These are phyloP conservation scores for Aradus depressus DNA, from an alignment of 2,888 invertebrate species.

Conservation along the genomic window DNA sequence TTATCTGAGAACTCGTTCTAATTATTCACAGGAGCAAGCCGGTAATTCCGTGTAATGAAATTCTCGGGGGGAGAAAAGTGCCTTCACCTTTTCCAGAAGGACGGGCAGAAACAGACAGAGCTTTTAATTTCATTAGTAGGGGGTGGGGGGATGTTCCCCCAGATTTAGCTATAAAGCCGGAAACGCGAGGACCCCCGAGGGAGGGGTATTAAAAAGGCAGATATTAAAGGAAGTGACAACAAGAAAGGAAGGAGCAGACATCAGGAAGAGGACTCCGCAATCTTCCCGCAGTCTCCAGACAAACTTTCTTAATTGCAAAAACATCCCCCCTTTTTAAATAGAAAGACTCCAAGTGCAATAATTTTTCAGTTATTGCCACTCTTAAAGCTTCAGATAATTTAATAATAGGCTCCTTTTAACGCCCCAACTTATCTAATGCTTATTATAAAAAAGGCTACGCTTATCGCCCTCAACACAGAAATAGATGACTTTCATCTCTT, in stretches of 20 bases:
- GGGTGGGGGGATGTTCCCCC: constrained; percentile 18
- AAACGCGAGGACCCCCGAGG: constrained; percentile 24
- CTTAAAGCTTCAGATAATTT: constrained; percentile 15
- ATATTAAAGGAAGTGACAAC: constrained; percentile 28
- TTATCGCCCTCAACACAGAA: too few relatives aligned
- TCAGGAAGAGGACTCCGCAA: too few relatives aligned
- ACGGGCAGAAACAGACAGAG: constrained; percentile 27
- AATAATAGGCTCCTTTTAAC: constrained; percentile 13
- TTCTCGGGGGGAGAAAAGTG: constrained; percentile 11
- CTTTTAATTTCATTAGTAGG: constrained; percentile 26
- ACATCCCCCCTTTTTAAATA: constrained; percentile 19
- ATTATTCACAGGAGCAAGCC: constrained; percentile 14
- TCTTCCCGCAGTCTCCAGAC: constrained; percentile 7
- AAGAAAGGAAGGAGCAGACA: constrained; percentile 11
- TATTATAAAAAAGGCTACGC: too few relatives aligned
- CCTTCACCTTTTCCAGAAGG: constrained; percentile 22
- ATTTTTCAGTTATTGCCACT: constrained; percentile 17
- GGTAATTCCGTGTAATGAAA: constrained; percentile 18
- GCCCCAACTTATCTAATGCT: constrained; percentile 11
- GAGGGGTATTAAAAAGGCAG: constrained; percentile 26
- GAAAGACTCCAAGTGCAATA: constrained; percentile 9
- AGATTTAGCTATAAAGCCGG: constrained; percentile 27
- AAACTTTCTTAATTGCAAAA: constrained; percentile 18
- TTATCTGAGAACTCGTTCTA: constrained; percentile 15
- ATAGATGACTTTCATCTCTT: too few relatives aligned